These are phyloP conservation scores for Allygus modestus DNA, from an alignment of 2,888 invertebrate species.

Conservation along the genomic window DNA sequence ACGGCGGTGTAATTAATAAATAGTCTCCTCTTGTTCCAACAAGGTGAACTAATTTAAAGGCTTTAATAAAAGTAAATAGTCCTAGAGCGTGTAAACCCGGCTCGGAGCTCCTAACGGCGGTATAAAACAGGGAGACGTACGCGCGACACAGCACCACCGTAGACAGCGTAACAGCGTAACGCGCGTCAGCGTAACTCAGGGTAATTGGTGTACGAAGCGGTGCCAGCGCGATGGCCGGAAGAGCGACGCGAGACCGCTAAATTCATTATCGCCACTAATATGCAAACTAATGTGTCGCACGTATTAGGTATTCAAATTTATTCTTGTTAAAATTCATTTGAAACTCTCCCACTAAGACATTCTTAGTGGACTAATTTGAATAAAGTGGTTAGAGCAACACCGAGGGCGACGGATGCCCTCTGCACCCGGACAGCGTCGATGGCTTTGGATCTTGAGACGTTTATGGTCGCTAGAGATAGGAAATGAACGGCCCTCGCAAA, in stretches of 20 bases:
- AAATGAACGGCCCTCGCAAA: too few relatives aligned
- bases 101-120: background rate
- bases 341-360: conserved; percentile 61
- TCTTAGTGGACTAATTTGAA: conserved; percentile 57
- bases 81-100: background rate
- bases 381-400: conserved; percentile 55
- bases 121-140: background rate
- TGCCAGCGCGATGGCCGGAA: conserved; percentile 34
- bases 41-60: background rate
- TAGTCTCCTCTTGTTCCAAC: too few relatives aligned
- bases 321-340: conserved; percentile 64
- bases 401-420: conserved; percentile 46
- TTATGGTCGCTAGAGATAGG: too few relatives aligned
- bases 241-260: conserved; percentile 41
- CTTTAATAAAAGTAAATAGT: background rate
- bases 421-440: background rate
- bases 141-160: background rate
- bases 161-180: background rate
- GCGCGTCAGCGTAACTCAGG: background rate
- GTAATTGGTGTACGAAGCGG: background rate
- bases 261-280: conserved; percentile 63
- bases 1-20: too few relatives aligned
- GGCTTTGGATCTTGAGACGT: background rate
- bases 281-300: conserved; percentile 60
- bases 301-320: conserved; percentile 65